phyloP scores from a whole-genome alignment of 1,140 invertebrate genomes.

The Drosophila tropicalis region DNA sequence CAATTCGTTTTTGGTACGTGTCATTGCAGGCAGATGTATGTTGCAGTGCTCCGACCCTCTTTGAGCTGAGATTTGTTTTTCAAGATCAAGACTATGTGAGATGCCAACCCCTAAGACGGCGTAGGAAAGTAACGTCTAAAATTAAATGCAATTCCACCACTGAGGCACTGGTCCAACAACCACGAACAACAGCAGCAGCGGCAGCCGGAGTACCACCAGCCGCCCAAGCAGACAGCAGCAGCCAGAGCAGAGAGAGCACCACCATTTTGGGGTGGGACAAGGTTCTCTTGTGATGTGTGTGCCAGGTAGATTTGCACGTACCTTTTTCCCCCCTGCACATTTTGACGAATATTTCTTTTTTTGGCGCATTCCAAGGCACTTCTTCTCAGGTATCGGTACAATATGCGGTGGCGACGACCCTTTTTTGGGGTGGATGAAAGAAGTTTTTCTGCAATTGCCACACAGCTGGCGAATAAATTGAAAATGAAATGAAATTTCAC shows the following conservation, averaged over 20 bases:
- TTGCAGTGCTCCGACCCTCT: slow-evolving; percentile 19
- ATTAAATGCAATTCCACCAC: slow-evolving; percentile 62
- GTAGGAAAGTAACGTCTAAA: slow-evolving; percentile 60
- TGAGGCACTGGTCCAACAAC: background rate
- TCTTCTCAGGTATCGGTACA: slow-evolving; percentile 50
- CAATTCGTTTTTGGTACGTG: slow-evolving; percentile 49
- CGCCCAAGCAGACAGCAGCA: slow-evolving; percentile 15
- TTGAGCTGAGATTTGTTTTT: slow-evolving; percentile 40
- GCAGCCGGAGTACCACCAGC: slow-evolving; percentile 23
- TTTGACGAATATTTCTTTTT: slow-evolving; percentile 16
- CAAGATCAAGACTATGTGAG: slow-evolving; percentile 12
- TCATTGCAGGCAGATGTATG: slow-evolving; percentile 31
- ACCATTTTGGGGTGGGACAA: slow-evolving; percentile 61
- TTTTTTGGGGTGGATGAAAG: slow-evolving; percentile 52
- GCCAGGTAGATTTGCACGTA: slow-evolving; percentile 80
- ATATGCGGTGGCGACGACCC: slow-evolving; percentile 57
- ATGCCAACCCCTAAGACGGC: slow-evolving; percentile 32
- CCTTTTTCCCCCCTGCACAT: slow-evolving; percentile 36
- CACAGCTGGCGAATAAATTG: slow-evolving; percentile 55
- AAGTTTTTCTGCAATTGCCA: slow-evolving; percentile 17
- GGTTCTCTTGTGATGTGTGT: slow-evolving; percentile 24
- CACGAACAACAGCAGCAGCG: slow-evolving; percentile 6
- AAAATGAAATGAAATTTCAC: slow-evolving; percentile 56
- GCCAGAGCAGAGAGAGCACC: background rate
- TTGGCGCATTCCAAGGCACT: slow-evolving; percentile 78